Evolutionary conservation across 2,113 vertebrate species (phyloP).

Genomic region (Aldabrachelys gigantea): DNA sequence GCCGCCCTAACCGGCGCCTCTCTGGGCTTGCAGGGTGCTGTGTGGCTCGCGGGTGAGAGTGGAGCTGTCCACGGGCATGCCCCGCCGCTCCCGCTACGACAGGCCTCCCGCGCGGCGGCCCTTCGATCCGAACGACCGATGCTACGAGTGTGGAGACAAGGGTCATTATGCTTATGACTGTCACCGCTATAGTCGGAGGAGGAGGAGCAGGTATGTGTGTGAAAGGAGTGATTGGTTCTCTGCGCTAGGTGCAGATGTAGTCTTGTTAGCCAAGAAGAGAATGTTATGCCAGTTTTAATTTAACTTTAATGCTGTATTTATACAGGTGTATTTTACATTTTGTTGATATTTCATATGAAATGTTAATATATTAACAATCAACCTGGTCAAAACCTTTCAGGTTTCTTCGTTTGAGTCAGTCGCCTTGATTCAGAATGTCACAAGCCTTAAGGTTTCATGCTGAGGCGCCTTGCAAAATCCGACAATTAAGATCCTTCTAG

Average conservation of each 20-base stretch:
- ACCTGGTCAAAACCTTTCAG: slow-evolving; percentile 96
- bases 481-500: slow-evolving; percentile 92
- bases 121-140: slow-evolving; percentile 90
- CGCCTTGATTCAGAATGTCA: slow-evolving; percentile 95
- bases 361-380: slow-evolving; percentile 89
- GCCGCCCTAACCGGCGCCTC: not conserved
- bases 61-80: slow-evolving; percentile 89
- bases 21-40: slow-evolving; percentile 78
- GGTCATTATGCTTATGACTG: slow-evolving; percentile 93
- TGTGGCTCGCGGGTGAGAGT: slow-evolving; percentile 87
- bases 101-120: slow-evolving; percentile 85
- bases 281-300: slow-evolving; percentile 11
- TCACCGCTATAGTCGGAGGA: slow-evolving; percentile 86
- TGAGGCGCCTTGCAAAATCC: slow-evolving; percentile 94
- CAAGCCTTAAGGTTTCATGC: slow-evolving; percentile 93
- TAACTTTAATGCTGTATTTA: slow-evolving; percentile 31
- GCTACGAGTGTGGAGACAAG: slow-evolving; percentile 91
- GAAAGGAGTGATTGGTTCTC: slow-evolving; percentile 35
- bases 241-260: slow-evolving; percentile 57
- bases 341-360: slow-evolving; percentile 72
- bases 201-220: slow-evolving; percentile 85
- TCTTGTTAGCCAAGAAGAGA: slow-evolving; percentile 67
- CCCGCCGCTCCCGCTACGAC: slow-evolving; percentile 87
- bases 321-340: slow-evolving; percentile 74
- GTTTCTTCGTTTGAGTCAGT: slow-evolving; percentile 95